Evolutionary conservation across 2,888 invertebrate genomes (phyloP), one percentile per base, ranked within the genome.

Genomic region (Ormyrus nitidulus): DNA sequence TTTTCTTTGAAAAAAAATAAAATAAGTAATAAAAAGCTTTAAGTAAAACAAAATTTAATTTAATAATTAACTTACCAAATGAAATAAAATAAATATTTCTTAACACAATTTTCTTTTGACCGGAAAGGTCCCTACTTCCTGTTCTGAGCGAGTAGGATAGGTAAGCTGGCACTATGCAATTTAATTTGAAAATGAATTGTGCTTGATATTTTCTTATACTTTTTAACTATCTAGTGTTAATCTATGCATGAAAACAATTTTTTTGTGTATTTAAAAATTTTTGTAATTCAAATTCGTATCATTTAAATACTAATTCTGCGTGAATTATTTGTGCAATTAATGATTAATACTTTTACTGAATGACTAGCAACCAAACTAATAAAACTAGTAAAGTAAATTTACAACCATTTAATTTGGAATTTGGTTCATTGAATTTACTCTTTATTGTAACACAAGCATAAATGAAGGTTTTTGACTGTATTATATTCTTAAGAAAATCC

Each of bases 121-220:
- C 86, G 84, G 84, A 87, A 90, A 90, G 95, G 94, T 95, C 95
- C 92, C 94, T 95, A 93, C 94, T 95, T 92, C 95, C 95, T 89
- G 95, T 95, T 91, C 93, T 95, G 94, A 95, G 93, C 92, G 95
- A 95, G 93, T 95, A 94, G 93, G 91, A 92, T 90, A 91, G 91
- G 90, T 91, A 91, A 91, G 91, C 92, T 81, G 82, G 83, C 78
- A 83, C 80, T 62, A 73, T 77, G 80, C 81, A 83, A 78, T 68
- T 75, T 78, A 78, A 71, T 81, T 75, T 80, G 65, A 71, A 6
- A 76, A 13, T 11, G 13, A 72, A 44, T 56, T 79, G 59, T 73
- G 76, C 76, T 80, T 83, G 75, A 79, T 71, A 69, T 74, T 76
- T 76, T 54, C 61, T 69, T 56, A 56, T 49, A 54, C 7, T 66